phyloP scores from a whole-genome alignment of 2,113 vertebrate species.

The Salvator merianae region DNA sequence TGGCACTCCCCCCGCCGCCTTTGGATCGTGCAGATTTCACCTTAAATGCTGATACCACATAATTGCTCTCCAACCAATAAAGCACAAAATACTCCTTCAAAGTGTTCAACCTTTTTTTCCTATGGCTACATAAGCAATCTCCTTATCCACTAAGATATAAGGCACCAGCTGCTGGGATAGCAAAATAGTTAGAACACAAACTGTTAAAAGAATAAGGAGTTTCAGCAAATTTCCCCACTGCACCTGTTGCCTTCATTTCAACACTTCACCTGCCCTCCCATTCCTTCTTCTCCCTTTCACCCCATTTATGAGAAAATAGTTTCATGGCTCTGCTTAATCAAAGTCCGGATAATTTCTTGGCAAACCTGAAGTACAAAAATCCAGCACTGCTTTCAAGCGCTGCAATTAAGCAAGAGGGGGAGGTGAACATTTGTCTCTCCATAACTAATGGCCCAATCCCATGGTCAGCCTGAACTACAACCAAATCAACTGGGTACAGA shows the following conservation, averaged over 20 bases:
- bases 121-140: not conserved
- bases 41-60: rapidly evolving
- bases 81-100: not conserved
- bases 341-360: constrained; percentile 52
- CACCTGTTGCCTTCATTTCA: constrained; percentile 17
- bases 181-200: constrained; percentile 6
- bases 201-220: constrained; percentile 6
- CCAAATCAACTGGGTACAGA: not conserved
- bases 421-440: not conserved
- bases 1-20: too few relatives aligned
- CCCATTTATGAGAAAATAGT: constrained; percentile 28
- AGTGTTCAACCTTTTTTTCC: not conserved
- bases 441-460: constrained; percentile 9
- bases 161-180: constrained; percentile 14
- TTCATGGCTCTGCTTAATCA: constrained; percentile 32
- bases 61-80: not conserved
- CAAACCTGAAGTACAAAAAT: constrained; percentile 52
- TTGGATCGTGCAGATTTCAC: too few relatives aligned
- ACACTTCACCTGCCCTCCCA: constrained; percentile 10
- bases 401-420: not conserved
- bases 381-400: constrained; percentile 33
- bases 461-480: not conserved
- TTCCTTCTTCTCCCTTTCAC: not conserved
- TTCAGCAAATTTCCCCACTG: not conserved
- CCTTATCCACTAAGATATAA: not conserved